Percentiles rank a stretch among this genome's conserved stretches.
Conservation (phyloP, 2,797 vertebrate genomes). For the Hoplostethus atlanticus region DNA sequence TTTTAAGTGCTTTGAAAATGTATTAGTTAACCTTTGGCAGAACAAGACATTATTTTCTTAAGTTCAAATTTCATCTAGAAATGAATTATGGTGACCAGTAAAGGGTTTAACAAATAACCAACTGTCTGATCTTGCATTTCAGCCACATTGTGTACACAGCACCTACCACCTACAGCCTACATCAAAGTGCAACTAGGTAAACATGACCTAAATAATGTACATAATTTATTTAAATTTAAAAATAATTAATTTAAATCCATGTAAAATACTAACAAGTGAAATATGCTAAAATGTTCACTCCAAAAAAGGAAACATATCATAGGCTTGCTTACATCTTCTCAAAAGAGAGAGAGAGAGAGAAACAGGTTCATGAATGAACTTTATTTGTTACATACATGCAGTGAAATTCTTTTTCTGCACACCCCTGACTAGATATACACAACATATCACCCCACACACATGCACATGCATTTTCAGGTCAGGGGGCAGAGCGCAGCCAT, state of each 20-base stretch:
- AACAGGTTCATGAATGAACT: too few relatives aligned
- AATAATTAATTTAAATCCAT: background rate
- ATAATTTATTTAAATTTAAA: too few relatives aligned
- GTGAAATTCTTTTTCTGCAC: too few relatives aligned
- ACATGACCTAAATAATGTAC: background rate
- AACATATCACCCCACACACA: too few relatives aligned
- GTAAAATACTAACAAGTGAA: background rate
- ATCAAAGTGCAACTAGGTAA: background rate
- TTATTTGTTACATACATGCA: too few relatives aligned
- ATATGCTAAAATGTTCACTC: background rate
- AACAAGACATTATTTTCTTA: background rate
- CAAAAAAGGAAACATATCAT: too few relatives aligned
- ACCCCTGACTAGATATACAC: too few relatives aligned
- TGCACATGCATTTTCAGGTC: too few relatives aligned
- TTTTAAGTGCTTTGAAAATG: constrained; percentile 13
- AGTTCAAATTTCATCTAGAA: background rate
- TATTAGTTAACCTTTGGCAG: background rate
- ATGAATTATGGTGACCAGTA: background rate
- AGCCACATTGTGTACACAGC: background rate
- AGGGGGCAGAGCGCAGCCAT: too few relatives aligned
- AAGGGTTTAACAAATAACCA: background rate
- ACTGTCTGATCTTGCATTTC: background rate
- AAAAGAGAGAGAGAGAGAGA: too few relatives aligned
- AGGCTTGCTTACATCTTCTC: too few relatives aligned
- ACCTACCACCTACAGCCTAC: background rate